Evolutionary conservation across 2,888 invertebrate genomes (phyloP).

Genomic region (Machimus atricapillus): DNA sequence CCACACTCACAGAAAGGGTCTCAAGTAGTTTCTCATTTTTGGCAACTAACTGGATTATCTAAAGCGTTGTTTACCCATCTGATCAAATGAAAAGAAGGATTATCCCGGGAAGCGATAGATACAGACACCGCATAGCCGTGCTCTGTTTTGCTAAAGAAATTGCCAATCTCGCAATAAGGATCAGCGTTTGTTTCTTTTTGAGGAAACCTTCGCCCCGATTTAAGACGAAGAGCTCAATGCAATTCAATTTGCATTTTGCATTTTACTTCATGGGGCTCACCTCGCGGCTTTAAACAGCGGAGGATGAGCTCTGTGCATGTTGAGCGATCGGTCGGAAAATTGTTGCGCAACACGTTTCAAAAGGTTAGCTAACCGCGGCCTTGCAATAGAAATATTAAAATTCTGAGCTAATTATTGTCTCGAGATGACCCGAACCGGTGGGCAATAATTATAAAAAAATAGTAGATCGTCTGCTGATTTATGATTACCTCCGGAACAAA

Average conservation of each 20-base stretch:
- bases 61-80: background rate
- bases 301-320: background rate
- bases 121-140: background rate
- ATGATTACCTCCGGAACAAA: background rate
- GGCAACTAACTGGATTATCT: background rate
- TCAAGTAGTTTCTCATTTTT: background rate
- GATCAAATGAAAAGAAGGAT: background rate
- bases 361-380: background rate
- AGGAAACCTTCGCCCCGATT: background rate
- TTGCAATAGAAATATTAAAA: background rate
- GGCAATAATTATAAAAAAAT: background rate
- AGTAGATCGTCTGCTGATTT: background rate
- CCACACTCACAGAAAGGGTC: background rate
- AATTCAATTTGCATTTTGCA: background rate
- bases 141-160: background rate
- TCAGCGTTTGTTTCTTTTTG: background rate
- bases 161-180: background rate
- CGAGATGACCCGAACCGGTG: background rate
- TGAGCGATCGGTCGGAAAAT: background rate
- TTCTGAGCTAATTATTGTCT: background rate
- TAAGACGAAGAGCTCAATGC: background rate
- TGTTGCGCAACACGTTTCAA: background rate
- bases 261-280: background rate
- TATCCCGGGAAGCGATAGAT: background rate
- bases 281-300: background rate